phyloP scores from a whole-genome alignment of 2,888 invertebrate species.

The Cheilosia vulpina region DNA sequence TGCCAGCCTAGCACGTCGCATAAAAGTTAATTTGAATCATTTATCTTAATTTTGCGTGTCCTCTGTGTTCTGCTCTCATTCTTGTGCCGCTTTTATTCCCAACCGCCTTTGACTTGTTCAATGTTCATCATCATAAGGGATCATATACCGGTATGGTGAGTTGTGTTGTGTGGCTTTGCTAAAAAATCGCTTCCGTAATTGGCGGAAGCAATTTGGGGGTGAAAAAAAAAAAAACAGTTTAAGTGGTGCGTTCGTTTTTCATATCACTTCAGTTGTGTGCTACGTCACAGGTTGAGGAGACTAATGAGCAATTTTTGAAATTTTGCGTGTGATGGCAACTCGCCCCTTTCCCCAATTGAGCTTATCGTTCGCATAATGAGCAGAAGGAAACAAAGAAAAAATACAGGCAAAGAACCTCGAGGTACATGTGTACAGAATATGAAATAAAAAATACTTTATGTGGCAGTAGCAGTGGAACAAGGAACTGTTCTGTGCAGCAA shows the following conservation, averaged over 20 bases:
- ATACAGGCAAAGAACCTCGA: conserved; percentile 42
- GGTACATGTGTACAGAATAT: conserved; percentile 50
- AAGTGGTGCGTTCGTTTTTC: conserved; percentile 64
- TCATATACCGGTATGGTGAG: background rate
- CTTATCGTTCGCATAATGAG: conserved; percentile 61
- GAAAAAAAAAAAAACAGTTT: conserved; percentile 36
- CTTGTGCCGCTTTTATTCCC: conserved; percentile 15
- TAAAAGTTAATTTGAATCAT: conserved; percentile 74
- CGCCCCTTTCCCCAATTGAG: background rate
- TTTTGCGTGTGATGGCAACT: conserved; percentile 49
- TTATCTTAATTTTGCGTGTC: conserved; percentile 74
- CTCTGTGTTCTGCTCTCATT: conserved; percentile 51
- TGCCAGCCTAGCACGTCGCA: conserved; percentile 62
- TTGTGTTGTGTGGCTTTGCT: conserved; percentile 34
- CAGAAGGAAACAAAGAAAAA: conserved; percentile 59
- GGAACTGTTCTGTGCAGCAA: conserved; percentile 36
- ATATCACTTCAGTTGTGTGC: conserved; percentile 38
- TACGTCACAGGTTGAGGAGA: conserved; percentile 41
- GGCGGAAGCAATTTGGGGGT: conserved; percentile 66
- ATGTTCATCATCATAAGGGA: background rate
- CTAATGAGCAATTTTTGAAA: conserved; percentile 69
- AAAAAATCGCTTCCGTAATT: conserved; percentile 65
- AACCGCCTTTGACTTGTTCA: conserved; percentile 7
- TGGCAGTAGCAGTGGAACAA: conserved; percentile 34
- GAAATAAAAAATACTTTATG: conserved; percentile 30